Evolutionary conservation across 2,113 vertebrate genomes (phyloP).

Genomic region (Paradoxurus hermaphroditus): DNA sequence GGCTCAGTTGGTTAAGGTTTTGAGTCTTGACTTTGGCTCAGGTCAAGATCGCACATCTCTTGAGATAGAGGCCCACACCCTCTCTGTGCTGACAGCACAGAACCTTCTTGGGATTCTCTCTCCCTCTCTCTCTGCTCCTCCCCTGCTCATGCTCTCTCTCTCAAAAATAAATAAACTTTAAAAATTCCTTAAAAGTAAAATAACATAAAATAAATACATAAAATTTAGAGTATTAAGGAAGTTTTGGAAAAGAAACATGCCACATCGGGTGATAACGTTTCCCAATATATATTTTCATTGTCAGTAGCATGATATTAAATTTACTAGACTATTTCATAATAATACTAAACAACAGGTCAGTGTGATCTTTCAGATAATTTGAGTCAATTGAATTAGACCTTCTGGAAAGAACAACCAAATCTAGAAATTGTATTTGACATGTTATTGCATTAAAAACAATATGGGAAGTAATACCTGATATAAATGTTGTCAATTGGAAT

Average conservation of each 20-base stretch:
- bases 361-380: not conserved
- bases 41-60: no score
- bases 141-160: no score
- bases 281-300: not conserved
- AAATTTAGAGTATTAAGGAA: not conserved
- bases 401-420: conserved; percentile 45
- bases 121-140: no score
- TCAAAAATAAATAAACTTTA: no score
- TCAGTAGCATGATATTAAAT: not conserved
- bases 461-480: not conserved
- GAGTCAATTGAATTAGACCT: conserved; percentile 32
- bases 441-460: conserved; percentile 1
- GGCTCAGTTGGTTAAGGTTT: no score
- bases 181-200: no score
- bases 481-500: conserved; percentile 26
- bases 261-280: not conserved
- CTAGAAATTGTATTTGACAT: not conserved
- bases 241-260: not conserved
- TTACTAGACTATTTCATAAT: not conserved
- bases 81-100: no score
- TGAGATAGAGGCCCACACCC: no score
- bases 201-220: no score
- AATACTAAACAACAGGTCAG: not conserved
- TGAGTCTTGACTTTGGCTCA: no score
- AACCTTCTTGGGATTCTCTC: no score